These are phyloP conservation scores for Bradypus variegatus DNA, from an alignment of 2,797 vertebrate species.

Conservation along the genomic window DNA sequence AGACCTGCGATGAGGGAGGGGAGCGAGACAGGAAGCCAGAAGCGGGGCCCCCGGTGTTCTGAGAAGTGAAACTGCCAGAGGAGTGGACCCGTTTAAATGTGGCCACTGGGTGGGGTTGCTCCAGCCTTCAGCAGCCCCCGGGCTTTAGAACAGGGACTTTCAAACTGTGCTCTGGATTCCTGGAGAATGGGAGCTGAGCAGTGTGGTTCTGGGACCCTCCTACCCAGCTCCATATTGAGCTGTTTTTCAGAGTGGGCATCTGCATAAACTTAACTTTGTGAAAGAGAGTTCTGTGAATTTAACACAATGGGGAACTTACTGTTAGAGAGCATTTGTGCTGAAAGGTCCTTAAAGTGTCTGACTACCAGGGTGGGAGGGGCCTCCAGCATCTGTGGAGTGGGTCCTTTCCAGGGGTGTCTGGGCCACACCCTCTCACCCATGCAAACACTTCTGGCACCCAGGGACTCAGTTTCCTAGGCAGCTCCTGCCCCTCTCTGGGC, in stretches of 20 bases:
- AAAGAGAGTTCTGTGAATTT: background rate
- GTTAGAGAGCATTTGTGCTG: background rate
- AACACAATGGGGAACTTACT: background rate
- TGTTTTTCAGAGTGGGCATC: background rate
- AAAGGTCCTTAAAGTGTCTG: background rate
- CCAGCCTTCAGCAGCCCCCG: background rate
- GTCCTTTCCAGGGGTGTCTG: background rate
- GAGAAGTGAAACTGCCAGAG: background rate
- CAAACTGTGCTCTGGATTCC: background rate
- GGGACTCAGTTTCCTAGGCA: background rate
- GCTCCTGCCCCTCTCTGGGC: background rate
- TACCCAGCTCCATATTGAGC: background rate
- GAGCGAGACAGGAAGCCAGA: conserved; percentile 3
- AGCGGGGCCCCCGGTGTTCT: background rate
- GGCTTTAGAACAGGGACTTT: background rate
- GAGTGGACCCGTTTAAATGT: background rate
- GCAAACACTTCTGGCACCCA: background rate
- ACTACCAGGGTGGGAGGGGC: background rate
- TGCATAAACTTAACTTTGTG: background rate
- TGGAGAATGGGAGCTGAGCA: background rate
- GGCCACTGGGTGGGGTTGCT: fast-evolving
- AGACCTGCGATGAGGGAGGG: background rate
- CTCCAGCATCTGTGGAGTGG: background rate
- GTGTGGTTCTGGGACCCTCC: background rate
- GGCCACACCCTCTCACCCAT: fast-evolving